Conservation (phyloP, 2,113 vertebrate genomes). For the Sander lucioperca region DNA sequence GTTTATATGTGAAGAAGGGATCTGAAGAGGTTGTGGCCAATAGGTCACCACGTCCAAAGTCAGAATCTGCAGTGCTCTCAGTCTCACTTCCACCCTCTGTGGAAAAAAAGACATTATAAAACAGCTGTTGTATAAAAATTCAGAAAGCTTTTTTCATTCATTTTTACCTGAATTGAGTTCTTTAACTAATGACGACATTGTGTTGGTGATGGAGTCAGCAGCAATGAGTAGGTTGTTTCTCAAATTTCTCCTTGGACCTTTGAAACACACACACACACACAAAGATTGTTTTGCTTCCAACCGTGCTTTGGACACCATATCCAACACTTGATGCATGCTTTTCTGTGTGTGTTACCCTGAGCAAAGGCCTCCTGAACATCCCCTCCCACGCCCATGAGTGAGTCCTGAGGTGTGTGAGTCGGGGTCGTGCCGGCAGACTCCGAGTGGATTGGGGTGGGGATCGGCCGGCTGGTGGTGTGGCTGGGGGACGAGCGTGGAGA, state of each 20-base stretch:
- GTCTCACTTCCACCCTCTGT: conserved; percentile 93
- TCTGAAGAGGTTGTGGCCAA: conserved; percentile 90
- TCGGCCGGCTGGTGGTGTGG: conserved; percentile 93
- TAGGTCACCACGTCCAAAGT: conserved; percentile 89
- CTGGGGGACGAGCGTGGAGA: conserved; percentile 96
- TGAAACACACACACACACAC: conserved; percentile 17
- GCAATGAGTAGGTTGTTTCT: conserved; percentile 97
- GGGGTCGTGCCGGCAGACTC: conserved; percentile 93
- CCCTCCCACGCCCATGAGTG: conserved; percentile 96
- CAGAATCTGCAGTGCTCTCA: conserved; percentile 91
- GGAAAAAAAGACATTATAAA: neutral
- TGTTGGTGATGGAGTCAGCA: conserved; percentile 99
- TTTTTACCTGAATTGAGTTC: conserved; percentile 96
- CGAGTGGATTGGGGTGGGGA: conserved; percentile 94
- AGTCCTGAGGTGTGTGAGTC: conserved; percentile 95
- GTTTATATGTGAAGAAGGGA: conserved; percentile 90
- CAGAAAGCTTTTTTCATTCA: neutral
- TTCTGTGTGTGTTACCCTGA: conserved; percentile 86
- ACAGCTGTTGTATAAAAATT: neutral
- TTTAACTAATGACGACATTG: conserved; percentile 98
- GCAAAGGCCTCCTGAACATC: conserved; percentile 98
- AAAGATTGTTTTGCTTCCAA: neutral
- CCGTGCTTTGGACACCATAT: neutral
- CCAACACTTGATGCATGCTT: rapidly evolving
- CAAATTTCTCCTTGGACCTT: conserved; percentile 96